These are phyloP conservation scores for Luperina testacea DNA, from an alignment of 2,888 invertebrate species.

Conservation along the genomic window DNA sequence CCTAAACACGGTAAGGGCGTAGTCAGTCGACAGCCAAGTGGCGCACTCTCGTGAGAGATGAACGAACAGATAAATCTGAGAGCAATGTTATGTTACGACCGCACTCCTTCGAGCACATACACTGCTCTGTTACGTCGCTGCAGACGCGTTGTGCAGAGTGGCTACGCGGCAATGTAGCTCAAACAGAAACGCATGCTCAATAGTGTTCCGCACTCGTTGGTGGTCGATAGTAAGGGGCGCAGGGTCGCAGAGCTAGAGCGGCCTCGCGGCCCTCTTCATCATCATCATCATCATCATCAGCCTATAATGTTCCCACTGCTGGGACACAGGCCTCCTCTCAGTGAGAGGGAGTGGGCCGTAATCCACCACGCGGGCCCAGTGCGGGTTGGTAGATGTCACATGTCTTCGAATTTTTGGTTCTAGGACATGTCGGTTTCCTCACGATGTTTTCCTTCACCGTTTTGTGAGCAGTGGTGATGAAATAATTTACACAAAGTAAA, in stretches of 20 bases:
- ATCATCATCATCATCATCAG: no score
- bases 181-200: conserved; percentile 25
- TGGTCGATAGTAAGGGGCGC: conserved; percentile 71
- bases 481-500: no score
- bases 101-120: conserved; percentile 62
- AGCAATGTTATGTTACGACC: conserved; percentile 63
- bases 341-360: no score
- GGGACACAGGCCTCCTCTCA: no score
- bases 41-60: conserved; percentile 89
- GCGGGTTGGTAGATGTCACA: no score
- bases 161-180: conserved; percentile 68
- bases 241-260: conserved; percentile 86
- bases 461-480: no score
- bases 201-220: conserved; percentile 26
- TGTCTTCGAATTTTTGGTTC: no score
- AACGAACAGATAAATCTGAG: conserved; percentile 86
- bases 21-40: conserved; percentile 85
- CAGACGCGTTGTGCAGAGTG: fast-evolving
- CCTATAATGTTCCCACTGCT: no score
- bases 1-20: conserved; percentile 85
- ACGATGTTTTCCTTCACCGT: no score
- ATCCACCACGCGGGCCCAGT: no score
- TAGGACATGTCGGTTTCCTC: no score
- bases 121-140: conserved; percentile 68
- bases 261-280: conserved; percentile 87